Evolutionary conservation across 2,888 invertebrate species (phyloP), one percentile per base, ranked within the genome.

Genomic region (Eudasyphora cyanicolor): DNA sequence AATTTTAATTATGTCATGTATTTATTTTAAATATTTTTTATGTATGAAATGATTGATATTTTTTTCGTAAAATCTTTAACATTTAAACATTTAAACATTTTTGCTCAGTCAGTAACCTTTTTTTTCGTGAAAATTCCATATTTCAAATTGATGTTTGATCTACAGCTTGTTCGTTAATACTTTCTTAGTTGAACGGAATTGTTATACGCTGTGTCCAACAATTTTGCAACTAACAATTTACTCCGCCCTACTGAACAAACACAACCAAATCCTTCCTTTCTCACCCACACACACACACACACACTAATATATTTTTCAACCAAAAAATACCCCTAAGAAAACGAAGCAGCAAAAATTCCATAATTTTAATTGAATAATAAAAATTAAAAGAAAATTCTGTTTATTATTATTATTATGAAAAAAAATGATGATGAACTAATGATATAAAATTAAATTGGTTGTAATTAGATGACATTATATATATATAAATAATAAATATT

Each of bases 381-480:
- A n/a, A 71, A 60, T 6, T 24, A 69, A 19, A 54, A 82, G 57
- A 38, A 2, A 32, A 32, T 57, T 57, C 27, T 27, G 42, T 38
- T 67, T 67, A 67, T 67, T 42, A 67, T 38, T 67, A 38, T 45
- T 10, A 60, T 51, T n/a, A 70, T 71, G 21, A 57, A 32, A 6
- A 51, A 27, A 54, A 14, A 79, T 38, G 32, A 60, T 29, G 29
- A 19, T 54, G 42, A 79, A 83, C 35, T 79, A 79, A 81, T 79
- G 76, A 78, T 81, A n/a, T n/a, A 24, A 21, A 67, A 67, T 42
- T 42, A 75, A 82, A 85, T 85, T 85, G 85, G 85, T 85, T 85
- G 85, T 85, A 85, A 82, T 79, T 76, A 29, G 49, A 79, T 73
- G 38, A 62, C 60, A 73, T 45, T 62, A 62, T 27, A 70, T 19